A percentile compares a stretch with the other conserved stretches of the same genome.
These are phyloP conservation scores for Monodelphis domestica DNA, from an alignment of 2,797 vertebrate genomes.

Conservation along the genomic window DNA sequence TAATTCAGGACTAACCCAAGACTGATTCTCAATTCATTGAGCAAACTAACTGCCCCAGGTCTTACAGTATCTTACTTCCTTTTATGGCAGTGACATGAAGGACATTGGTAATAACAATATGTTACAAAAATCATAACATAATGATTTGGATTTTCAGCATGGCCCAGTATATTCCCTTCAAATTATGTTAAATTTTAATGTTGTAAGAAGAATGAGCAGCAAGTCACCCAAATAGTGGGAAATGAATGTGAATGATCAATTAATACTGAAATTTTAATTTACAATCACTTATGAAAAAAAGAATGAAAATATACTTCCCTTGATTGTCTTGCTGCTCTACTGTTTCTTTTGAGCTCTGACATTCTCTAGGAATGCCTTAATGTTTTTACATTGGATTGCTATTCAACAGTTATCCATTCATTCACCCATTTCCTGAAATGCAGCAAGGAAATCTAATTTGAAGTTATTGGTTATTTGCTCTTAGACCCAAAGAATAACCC, in stretches of 20 bases:
- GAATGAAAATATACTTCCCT: not conserved
- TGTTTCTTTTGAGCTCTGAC: not conserved
- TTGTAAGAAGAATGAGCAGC: not conserved
- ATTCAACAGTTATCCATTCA: not conserved
- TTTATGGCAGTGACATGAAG: not conserved
- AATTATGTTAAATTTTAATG: not conserved
- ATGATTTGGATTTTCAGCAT: not conserved
- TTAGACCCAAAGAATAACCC: not conserved
- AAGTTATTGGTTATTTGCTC: not conserved
- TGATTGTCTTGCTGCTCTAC: not conserved
- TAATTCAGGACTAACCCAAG: too few species aligned
- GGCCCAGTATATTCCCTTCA: not conserved
- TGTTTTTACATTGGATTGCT: not conserved
- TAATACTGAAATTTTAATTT: not conserved
- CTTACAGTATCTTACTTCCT: not conserved
- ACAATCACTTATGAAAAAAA: not conserved
- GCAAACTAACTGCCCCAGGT: too few species aligned
- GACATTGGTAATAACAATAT: not conserved
- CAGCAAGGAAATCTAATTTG: not conserved
- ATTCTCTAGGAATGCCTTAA: not conserved
- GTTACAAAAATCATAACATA: not conserved
- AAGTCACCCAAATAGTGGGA: not conserved
- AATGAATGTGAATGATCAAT: not conserved
- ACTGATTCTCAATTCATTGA: too few species aligned
- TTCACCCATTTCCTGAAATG: not conserved